Percentiles rank a stretch among this genome's conserved stretches.
phyloP scores from a whole-genome alignment of 2,888 invertebrate species.

The Macrophya alboannulata region DNA sequence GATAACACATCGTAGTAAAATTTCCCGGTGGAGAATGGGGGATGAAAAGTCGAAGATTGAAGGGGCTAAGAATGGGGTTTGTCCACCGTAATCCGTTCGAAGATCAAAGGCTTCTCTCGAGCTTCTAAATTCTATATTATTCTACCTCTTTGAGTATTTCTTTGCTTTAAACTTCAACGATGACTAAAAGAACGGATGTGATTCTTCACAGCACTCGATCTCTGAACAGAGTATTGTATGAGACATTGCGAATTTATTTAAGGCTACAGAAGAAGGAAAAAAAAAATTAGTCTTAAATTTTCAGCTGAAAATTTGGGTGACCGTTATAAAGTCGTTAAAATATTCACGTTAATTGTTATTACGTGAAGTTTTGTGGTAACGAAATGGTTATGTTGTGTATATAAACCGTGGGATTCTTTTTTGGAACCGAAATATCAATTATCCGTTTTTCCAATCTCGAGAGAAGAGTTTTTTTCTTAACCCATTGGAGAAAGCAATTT shows the following conservation, averaged over 20 bases:
- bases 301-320: background rate
- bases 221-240: background rate
- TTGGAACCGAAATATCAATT: background rate
- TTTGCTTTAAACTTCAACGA: background rate
- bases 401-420: background rate
- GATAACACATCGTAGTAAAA: background rate
- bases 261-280: background rate
- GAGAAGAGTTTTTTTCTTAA: background rate
- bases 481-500: background rate
- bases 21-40: background rate
- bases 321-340: background rate
- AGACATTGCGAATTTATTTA: background rate
- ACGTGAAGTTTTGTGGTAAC: background rate
- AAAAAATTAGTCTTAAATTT: background rate
- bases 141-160: background rate
- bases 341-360: background rate
- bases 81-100: constrained; percentile 1
- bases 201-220: background rate
- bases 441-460: background rate
- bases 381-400: background rate
- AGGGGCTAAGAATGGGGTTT: constrained; percentile 1
- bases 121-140: constrained; percentile 6
- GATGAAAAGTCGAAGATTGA: constrained; percentile 7
- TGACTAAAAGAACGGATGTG: background rate
- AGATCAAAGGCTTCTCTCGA: constrained; percentile 31